A percentile compares a stretch with the other conserved stretches of the same genome.
Conservation (phyloP, 2,113 vertebrate genomes). For the Ibidorhyncha struthersii region DNA sequence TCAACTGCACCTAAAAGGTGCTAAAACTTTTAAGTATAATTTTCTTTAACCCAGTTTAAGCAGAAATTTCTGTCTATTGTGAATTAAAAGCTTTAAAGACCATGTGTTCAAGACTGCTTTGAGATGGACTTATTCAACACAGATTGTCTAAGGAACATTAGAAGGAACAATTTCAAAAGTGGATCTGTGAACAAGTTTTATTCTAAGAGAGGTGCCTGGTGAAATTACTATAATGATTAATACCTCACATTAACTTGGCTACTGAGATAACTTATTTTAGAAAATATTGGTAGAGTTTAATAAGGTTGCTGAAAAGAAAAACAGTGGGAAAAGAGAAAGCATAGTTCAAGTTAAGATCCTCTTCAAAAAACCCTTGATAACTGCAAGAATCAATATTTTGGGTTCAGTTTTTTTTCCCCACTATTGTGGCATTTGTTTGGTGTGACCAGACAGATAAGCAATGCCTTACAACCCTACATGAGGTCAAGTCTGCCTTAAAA, state of each 20-base stretch:
- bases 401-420: background rate
- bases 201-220: background rate
- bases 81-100: background rate
- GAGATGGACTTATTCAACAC: background rate
- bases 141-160: background rate
- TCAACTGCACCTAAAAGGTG: background rate
- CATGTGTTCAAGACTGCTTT: background rate
- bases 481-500: background rate
- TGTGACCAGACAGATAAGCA: background rate
- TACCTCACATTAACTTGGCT: background rate
- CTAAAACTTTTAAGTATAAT: background rate
- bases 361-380: background rate
- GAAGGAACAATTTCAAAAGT: background rate
- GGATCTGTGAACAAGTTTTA: background rate
- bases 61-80: background rate
- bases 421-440: background rate
- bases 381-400: background rate
- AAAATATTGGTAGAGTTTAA: background rate
- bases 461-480: background rate
- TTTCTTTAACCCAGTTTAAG: background rate
- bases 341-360: background rate
- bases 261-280: background rate
- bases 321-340: background rate
- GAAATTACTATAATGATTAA: background rate
- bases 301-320: background rate